Evolutionary conservation across 2,888 invertebrate species (phyloP), one percentile per base, ranked within the genome.

Genomic region (Eupeodes luniger): DNA sequence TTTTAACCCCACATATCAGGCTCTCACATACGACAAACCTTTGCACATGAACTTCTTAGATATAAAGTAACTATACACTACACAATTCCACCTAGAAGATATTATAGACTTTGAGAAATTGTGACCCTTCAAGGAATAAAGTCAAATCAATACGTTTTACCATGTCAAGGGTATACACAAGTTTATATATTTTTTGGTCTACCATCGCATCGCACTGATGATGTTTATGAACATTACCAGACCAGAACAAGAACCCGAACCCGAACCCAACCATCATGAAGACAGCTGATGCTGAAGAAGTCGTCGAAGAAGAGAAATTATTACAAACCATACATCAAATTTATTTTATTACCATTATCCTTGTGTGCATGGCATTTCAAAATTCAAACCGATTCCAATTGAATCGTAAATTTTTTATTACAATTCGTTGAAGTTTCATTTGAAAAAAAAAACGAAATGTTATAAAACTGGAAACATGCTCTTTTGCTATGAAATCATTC

Each of bases 321-420:
- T 81, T 36, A 40, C 66, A 59, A 79, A 72, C 72, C 72, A 59
- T 59, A 72, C 72, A 72, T 72, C 72, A 83, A 76, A 36, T 80
- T 80, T 83, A 77, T 84, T 80, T 83, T 77, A 84, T 74, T 77
- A 66, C 53, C 76, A 72, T 80, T 87, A 80, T 86, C 59, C 82
- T 70, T 66, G 59, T 55, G 40, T 66, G 47, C 47, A 66, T 62
- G 55, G 69, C 75, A 19, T 77, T 47, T 59, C 49, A 34, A 34
- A 27, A 49, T 61, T 79, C 67, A 47, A 61, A 19, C 55, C 55
- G 61, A 78, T 51, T 44, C 66, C 34, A 74, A 79, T 75, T 75
- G 70, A 66, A 44, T 77, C 84, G 72, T 87, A 69, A 84, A 87
- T 84, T 80, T 83, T 72, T 84, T 83, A 87, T 87, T 72, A 69